phyloP scores from a whole-genome alignment of 2,797 vertebrate species.

The Coccyzus lansbergi region DNA sequence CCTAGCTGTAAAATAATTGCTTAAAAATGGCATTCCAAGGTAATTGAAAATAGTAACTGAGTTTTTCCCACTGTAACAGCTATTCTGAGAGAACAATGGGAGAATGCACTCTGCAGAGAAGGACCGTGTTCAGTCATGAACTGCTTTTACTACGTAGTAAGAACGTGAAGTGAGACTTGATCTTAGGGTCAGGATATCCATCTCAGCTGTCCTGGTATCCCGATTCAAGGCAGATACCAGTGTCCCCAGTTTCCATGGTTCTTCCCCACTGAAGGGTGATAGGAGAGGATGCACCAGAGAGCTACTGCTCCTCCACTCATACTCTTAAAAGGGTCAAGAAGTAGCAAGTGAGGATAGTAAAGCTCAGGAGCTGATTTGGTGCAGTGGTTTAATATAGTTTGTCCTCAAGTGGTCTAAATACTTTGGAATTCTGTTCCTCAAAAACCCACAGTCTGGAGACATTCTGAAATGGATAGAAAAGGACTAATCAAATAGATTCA shows the following conservation, averaged over 20 bases:
- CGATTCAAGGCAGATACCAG: rapidly evolving
- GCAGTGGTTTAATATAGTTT: background rate
- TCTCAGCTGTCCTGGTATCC: background rate
- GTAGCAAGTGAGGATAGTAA: background rate
- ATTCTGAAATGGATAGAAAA: background rate
- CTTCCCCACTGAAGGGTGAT: background rate
- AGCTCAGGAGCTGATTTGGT: background rate
- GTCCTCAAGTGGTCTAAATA: background rate
- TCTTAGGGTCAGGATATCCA: background rate
- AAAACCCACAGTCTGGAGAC: background rate
- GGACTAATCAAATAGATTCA: background rate
- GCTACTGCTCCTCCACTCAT: background rate
- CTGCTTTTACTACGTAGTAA: background rate
- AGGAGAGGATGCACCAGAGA: background rate
- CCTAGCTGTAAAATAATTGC: background rate
- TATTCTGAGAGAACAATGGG: background rate
- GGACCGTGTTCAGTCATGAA: background rate
- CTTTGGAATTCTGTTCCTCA: background rate
- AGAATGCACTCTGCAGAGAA: background rate
- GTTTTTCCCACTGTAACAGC: background rate
- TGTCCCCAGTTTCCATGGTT: background rate
- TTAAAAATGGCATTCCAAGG: background rate
- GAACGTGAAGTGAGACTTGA: background rate
- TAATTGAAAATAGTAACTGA: background rate
- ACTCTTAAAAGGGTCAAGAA: background rate